Evolutionary conservation across 2,113 vertebrate genomes (phyloP).

Genomic region (Megaceryle torquata): DNA sequence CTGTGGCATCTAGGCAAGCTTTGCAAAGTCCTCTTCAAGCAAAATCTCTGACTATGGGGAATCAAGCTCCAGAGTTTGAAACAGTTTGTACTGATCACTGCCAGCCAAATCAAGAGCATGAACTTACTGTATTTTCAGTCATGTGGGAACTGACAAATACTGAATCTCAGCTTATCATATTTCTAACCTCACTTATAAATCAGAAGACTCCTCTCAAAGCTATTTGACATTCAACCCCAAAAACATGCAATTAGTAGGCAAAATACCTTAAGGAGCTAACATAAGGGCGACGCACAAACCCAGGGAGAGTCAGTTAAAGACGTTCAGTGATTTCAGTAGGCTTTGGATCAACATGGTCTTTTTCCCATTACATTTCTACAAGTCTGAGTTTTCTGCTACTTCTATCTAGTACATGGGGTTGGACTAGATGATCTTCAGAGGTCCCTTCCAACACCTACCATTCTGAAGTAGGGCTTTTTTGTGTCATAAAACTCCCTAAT

Average conservation of each 20-base stretch:
- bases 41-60: neutral
- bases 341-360: neutral
- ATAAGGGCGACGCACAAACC: neutral
- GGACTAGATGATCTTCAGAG: neutral
- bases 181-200: neutral
- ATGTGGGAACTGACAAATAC: neutral
- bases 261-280: neutral
- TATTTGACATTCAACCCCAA: neutral
- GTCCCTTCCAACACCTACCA: neutral
- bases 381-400: neutral
- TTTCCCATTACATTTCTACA: neutral
- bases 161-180: neutral
- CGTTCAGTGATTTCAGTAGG: neutral
- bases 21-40: neutral
- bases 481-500: neutral
- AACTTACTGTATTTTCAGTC: neutral
- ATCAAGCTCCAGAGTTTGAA: neutral
- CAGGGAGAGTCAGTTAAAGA: neutral
- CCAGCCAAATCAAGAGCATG: neutral
- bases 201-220: neutral
- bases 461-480: neutral
- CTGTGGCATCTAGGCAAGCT: fast-evolving
- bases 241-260: neutral
- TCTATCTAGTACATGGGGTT: neutral
- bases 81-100: neutral